Evolutionary conservation across 2,888 invertebrate species (phyloP), one percentile per base, ranked within the genome.

Genomic region (Gortyna flavago): DNA sequence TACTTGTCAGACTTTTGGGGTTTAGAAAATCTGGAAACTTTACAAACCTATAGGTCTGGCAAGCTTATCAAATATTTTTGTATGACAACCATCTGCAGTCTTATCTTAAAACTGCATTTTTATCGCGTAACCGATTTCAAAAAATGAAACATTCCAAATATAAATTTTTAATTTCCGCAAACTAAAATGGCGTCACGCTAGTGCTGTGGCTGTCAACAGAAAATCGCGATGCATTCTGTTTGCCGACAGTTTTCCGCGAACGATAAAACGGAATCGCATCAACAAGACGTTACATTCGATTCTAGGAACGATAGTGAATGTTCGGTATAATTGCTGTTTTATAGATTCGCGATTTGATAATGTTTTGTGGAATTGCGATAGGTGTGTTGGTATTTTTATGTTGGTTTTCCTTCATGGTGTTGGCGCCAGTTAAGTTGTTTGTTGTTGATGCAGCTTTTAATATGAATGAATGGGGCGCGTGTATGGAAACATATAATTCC

Each of bases 261-360:
- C 64, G 77, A 82, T 87, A 83, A 85, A 85, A 83, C 73, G 64
- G 71, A 79, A 77, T 74, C 65, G 79, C 65, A 79, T 66, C 87
- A 89, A 86, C 85, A 85, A 80, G 77, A 83, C 77, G 80, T 75
- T 79, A 81, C 72, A 81, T 69, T 76, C 78, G 79, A 81, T 88
- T 88, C 88, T 61, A 4, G 77, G 88, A 87, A 88, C 74, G 85
- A 87, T 86, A 83, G 75, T 69, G 72, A 85, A 78, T 74, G 79
- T 75, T 86, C 70, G 80, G 80, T 89, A 79, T 83, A 85, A 84
- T 88, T 86, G 79, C 73, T 62, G 66, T 75, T 77, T 74, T 85
- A 89, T 89, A 83, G 86, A 89, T 89, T 77, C 65, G 71, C 59
- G 81, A 75, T 80, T 79, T 79, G 82, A 88, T 84, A 86, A 83